These are phyloP conservation scores for Alviniconcha strummeri DNA, from an alignment of 2,888 invertebrate genomes.

Conservation along the genomic window DNA sequence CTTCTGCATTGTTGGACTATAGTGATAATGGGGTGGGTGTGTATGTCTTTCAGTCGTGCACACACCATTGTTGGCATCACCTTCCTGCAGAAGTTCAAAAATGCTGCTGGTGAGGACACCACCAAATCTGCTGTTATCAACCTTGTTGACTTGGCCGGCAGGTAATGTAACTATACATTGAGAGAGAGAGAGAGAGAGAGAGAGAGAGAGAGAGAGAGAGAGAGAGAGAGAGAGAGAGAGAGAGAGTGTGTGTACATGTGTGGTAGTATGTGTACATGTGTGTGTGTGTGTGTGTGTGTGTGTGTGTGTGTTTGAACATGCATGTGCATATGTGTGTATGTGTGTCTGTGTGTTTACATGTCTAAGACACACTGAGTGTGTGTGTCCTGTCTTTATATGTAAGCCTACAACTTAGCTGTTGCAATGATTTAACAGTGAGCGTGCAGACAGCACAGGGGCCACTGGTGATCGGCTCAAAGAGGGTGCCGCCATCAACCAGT, in stretches of 20 bases:
- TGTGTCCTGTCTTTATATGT: too few species aligned
- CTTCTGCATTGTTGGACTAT: too few species aligned
- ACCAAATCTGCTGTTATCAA: conserved; percentile 76
- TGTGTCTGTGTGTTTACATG: background rate
- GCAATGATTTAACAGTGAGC: conserved; percentile 72
- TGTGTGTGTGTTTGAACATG: background rate
- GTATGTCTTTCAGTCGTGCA: conserved; percentile 31
- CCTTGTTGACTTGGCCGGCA: conserved; percentile 78
- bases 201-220: too few species aligned
- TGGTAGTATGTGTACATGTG: conserved; percentile 18
- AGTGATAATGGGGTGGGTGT: background rate
- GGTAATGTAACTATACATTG: conserved; percentile 63
- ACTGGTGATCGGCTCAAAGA: conserved; percentile 78
- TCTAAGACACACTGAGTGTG: too few species aligned
- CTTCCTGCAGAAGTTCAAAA: conserved; percentile 76
- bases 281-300: background rate
- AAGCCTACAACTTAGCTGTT: too few species aligned
- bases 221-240: background rate
- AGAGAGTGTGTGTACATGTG: conserved; percentile 22
- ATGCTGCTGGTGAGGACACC: conserved; percentile 75
- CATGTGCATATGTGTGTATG: background rate
- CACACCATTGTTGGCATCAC: conserved; percentile 78
- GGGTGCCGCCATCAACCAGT: conserved; percentile 78
- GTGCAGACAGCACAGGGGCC: conserved; percentile 77
- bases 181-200: too few species aligned